Evolutionary conservation across 2,888 invertebrate species (phyloP).

Genomic region (Epinotia nisella): DNA sequence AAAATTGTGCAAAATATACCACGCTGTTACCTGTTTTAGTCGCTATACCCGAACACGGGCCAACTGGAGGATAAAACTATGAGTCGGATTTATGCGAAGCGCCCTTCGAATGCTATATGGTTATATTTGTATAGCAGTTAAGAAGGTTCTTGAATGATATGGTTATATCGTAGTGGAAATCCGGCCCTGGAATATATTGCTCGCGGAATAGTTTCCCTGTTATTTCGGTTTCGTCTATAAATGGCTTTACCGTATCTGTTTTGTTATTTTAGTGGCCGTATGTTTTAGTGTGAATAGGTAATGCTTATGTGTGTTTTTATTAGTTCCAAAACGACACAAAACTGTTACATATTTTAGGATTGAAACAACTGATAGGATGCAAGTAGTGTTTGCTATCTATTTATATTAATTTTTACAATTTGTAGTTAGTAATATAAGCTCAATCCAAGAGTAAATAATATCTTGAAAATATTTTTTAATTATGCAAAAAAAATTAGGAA

Average conservation of each 20-base stretch:
- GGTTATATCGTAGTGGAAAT: constrained; percentile 42
- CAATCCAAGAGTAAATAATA: no score
- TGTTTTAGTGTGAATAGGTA: constrained; percentile 26
- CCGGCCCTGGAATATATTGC: constrained; percentile 42
- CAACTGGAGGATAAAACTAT: constrained; percentile 44
- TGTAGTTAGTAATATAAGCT: no score
- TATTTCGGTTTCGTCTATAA: constrained; percentile 41
- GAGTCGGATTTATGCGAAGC: constrained; percentile 41
- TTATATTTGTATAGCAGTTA: constrained; percentile 44
- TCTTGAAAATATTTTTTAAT: no score
- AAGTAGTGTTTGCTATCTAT: neutral
- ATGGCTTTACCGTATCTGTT: constrained; percentile 39
- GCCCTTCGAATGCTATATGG: constrained; percentile 40
- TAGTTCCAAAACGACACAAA: constrained; percentile 1
- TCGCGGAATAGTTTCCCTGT: constrained; percentile 41
- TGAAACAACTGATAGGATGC: no score
- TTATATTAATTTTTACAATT: no score
- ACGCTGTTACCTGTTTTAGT: constrained; percentile 5
- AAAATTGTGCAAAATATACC: neutral
- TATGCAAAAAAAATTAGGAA: no score
- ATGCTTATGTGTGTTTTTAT: constrained; percentile 13
- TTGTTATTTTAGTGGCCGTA: constrained; percentile 35
- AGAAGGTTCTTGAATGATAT: constrained; percentile 43
- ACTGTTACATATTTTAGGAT: constrained; percentile 15
- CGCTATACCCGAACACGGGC: neutral